phyloP scores from a whole-genome alignment of 2,797 vertebrate genomes.

The Gadopsis marmoratus region DNA sequence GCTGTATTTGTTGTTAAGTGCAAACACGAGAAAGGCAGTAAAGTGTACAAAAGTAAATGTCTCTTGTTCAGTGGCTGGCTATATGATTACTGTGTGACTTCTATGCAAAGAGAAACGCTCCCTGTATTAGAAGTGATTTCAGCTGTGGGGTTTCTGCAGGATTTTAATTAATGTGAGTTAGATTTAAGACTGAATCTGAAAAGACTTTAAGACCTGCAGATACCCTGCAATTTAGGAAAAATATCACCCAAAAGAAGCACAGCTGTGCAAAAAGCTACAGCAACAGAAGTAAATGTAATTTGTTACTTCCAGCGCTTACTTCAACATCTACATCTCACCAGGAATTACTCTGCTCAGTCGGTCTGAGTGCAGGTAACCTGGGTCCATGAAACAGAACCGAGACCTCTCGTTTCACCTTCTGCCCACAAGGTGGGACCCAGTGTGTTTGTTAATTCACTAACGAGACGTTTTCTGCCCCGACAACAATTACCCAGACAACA shows the following conservation, averaged over 20 bases:
- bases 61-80: neutral
- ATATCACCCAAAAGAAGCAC: neutral
- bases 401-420: conserved; percentile 11
- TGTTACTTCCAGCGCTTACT: neutral
- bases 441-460: conserved; percentile 34
- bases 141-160: neutral
- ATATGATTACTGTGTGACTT: neutral
- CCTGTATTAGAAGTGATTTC: neutral
- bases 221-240: neutral
- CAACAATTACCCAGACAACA: conserved; percentile 30
- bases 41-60: neutral
- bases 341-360: neutral
- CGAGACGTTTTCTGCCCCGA: conserved; percentile 2
- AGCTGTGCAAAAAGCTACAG: neutral
- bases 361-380: neutral
- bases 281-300: neutral
- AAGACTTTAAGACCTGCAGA: too few species aligned
- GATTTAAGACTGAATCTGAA: neutral
- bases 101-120: neutral
- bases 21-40: neutral
- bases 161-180: neutral
- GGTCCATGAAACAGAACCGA: neutral
- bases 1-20: neutral
- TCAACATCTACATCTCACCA: neutral
- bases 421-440: neutral